Percentiles rank a stretch among this genome's conserved stretches.
These are phyloP conservation scores for Sitodiplosis mosellana DNA, from an alignment of 1,140 invertebrate species.

Conservation along the genomic window DNA sequence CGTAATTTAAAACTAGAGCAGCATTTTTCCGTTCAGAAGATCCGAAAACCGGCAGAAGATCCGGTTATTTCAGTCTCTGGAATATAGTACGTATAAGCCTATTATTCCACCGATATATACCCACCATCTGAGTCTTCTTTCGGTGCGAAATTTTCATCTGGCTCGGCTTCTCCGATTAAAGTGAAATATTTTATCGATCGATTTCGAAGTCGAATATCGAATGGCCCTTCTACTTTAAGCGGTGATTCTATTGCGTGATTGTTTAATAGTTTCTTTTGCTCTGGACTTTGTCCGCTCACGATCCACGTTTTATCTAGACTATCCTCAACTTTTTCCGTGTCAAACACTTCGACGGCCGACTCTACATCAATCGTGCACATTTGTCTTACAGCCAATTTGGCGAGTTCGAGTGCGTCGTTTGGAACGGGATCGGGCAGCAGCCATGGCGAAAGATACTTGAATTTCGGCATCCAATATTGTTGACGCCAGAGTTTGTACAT, in stretches of 20 bases:
- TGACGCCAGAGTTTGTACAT: constrained; percentile 74
- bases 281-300: constrained; percentile 66
- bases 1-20: no score
- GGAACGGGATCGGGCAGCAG: constrained; percentile 57
- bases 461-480: constrained; percentile 98
- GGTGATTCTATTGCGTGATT: constrained; percentile 47
- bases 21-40: no score
- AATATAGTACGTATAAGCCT: no score
- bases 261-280: constrained; percentile 55
- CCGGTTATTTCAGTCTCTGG: no score
- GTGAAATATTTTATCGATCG: constrained; percentile 70
- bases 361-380: constrained; percentile 74
- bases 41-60: no score
- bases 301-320: constrained; percentile 86
- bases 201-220: constrained; percentile 58
- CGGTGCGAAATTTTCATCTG: constrained; percentile 12
- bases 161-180: constrained; percentile 44
- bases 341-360: constrained; percentile 45
- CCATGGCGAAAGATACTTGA: constrained; percentile 82
- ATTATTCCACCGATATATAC: neutral
- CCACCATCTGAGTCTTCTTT: constrained; percentile 44
- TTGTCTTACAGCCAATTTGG: constrained; percentile 64
- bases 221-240: constrained; percentile 77
- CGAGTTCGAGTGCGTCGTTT: constrained; percentile 57
- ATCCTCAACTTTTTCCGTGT: constrained; percentile 51